These are phyloP conservation scores for Caradrina kadenii DNA, from an alignment of 2,888 invertebrate genomes.

Conservation along the genomic window DNA sequence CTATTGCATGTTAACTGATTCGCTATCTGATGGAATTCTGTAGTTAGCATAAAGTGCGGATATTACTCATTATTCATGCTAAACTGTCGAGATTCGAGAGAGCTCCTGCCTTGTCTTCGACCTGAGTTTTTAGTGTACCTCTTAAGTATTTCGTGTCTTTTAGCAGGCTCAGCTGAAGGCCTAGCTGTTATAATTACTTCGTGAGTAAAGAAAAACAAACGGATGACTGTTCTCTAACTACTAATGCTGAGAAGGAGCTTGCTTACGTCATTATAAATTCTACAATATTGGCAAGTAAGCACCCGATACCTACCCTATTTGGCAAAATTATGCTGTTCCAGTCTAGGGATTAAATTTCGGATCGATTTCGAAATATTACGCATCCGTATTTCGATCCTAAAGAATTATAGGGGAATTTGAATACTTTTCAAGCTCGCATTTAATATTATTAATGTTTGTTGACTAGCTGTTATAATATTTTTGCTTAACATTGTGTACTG, in stretches of 20 bases:
- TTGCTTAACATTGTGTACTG: too few species aligned
- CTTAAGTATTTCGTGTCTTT: background rate
- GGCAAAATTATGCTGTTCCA: constrained; percentile 24
- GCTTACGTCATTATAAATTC: constrained; percentile 35
- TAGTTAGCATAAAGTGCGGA: constrained; percentile 43
- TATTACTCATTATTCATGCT: constrained; percentile 34
- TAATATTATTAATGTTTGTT: background rate
- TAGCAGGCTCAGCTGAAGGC: background rate
- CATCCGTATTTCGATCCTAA: constrained; percentile 13
- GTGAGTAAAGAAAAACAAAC: too few species aligned
- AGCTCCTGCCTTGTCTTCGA: constrained; percentile 1
- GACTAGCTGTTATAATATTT: background rate
- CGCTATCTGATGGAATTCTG: constrained; percentile 42
- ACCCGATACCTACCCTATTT: constrained; percentile 4
- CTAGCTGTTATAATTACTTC: too few species aligned
- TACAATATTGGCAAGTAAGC: constrained; percentile 33
- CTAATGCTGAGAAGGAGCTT: constrained; percentile 2
- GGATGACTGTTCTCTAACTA: too few species aligned
- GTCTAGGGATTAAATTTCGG: constrained; percentile 32
- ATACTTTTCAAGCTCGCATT: constrained; percentile 4
- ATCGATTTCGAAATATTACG: constrained; percentile 15
- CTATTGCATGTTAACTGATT: constrained; percentile 50
- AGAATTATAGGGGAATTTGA: constrained; percentile 12
- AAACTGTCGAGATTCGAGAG: background rate
- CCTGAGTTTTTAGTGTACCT: background rate